Percentiles rank a stretch among this genome's conserved stretches.
Conservation (phyloP, 2,797 vertebrate genomes). For the Liasis olivaceus region DNA sequence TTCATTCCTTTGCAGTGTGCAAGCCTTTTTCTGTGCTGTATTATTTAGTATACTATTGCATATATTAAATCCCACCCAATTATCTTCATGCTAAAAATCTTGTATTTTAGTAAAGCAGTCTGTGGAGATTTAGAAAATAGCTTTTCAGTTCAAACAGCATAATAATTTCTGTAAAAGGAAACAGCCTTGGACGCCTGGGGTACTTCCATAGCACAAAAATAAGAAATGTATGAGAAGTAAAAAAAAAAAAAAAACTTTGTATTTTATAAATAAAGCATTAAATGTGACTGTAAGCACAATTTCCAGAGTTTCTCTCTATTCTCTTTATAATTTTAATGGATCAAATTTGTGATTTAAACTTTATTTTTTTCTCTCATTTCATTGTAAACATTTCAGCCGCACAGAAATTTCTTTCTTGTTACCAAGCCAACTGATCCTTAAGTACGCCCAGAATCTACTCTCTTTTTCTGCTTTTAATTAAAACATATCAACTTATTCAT, state of each 20-base stretch:
- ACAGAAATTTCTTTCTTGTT: constrained; percentile 59
- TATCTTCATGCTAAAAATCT: neutral
- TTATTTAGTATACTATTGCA: neutral
- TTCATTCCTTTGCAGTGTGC: neutral
- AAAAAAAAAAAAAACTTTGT: neutral
- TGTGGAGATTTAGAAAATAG: neutral
- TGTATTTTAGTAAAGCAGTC: neutral
- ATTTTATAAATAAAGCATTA: constrained; percentile 44
- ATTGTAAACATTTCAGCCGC: constrained; percentile 57
- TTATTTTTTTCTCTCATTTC: constrained; percentile 60
- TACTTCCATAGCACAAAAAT: neutral
- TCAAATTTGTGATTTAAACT: constrained; percentile 66
- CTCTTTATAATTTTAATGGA: constrained; percentile 67
- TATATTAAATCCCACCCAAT: neutral
- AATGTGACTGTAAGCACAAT: constrained; percentile 11
- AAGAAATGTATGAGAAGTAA: neutral
- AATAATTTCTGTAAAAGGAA: neutral
- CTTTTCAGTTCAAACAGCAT: constrained; percentile 11
- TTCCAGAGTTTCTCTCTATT: constrained; percentile 36
- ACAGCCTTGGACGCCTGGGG: fast-evolving
- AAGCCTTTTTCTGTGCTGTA: neutral
- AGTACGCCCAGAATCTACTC: constrained; percentile 63
- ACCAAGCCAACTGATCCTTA: constrained; percentile 65
- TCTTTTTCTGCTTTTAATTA: constrained; percentile 70
- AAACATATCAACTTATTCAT: constrained; percentile 32